Conservation (phyloP, 2,113 vertebrate species). For the Bos javanicus region DNA sequence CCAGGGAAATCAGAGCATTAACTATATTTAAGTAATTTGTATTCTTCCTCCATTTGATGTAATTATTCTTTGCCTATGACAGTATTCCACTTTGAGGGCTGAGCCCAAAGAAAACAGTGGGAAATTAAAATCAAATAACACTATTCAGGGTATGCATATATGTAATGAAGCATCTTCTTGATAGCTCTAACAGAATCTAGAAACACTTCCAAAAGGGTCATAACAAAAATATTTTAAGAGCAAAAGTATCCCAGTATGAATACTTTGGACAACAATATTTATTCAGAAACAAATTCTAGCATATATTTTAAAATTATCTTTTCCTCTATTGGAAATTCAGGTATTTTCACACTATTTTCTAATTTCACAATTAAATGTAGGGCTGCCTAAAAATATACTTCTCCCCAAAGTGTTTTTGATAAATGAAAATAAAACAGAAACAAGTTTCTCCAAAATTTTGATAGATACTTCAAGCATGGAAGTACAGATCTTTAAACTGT, state of each 20-base stretch:
- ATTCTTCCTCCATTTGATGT: background rate
- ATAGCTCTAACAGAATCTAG: conserved; percentile 19
- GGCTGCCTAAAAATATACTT: background rate
- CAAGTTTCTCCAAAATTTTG: background rate
- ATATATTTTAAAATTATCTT: background rate
- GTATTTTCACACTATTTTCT: conserved; percentile 17
- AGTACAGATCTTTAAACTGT: background rate
- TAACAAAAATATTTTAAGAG: conserved; percentile 9
- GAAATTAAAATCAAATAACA: conserved; percentile 8
- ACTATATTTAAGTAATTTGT: conserved; percentile 3
- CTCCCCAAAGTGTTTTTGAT: background rate
- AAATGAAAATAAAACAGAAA: conserved; percentile 19
- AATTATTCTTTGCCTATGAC: background rate
- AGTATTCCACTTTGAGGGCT: background rate
- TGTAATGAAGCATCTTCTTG: conserved; percentile 15
- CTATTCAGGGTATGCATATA: background rate
- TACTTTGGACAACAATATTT: background rate
- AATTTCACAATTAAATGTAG: conserved; percentile 20
- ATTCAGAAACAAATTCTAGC: conserved; percentile 19
- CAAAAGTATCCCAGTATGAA: background rate
- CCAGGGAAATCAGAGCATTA: background rate
- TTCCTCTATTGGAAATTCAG: conserved; percentile 9
- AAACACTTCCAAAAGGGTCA: background rate
- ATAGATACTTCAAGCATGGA: background rate
- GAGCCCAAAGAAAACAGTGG: background rate